Conservation (phyloP, 2,113 vertebrate genomes). For the Salvelinus namaycush region DNA sequence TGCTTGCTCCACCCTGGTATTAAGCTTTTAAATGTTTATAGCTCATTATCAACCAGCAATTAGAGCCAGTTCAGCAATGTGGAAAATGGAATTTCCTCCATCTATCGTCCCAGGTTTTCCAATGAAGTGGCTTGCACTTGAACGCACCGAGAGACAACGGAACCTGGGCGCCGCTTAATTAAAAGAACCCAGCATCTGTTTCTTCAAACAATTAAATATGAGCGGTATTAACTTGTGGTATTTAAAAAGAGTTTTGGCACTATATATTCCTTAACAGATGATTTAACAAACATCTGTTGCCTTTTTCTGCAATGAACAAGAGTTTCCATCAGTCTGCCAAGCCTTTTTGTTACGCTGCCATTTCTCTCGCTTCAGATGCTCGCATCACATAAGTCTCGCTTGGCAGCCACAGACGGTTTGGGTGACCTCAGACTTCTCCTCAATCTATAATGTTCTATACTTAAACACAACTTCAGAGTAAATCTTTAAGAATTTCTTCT, state of each 20-base stretch:
- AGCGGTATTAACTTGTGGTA: slow-evolving; percentile 59
- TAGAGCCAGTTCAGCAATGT: slow-evolving; percentile 67
- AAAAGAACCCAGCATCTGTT: slow-evolving; percentile 72
- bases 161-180: slow-evolving; percentile 69
- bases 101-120: slow-evolving; percentile 57
- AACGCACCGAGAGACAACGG: slow-evolving; percentile 54
- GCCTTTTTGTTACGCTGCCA: slow-evolving; percentile 50
- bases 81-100: slow-evolving; percentile 65
- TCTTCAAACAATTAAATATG: slow-evolving; percentile 63
- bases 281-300: slow-evolving; percentile 73
- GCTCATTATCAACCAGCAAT: slow-evolving; percentile 64
- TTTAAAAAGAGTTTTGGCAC: slow-evolving; percentile 59
- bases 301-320: slow-evolving; percentile 46
- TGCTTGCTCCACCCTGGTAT: slow-evolving; percentile 37
- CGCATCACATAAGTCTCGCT: slow-evolving; percentile 31
- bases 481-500: neutral
- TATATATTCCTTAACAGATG: slow-evolving; percentile 70
- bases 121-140: slow-evolving; percentile 58
- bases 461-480: slow-evolving; percentile 33
- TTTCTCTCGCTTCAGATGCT: slow-evolving; percentile 47
- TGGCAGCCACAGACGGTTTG: slow-evolving; percentile 37
- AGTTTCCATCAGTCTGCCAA: slow-evolving; percentile 40
- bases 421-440: neutral
- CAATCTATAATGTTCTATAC: slow-evolving; percentile 19
- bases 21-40: slow-evolving; percentile 45